Evolutionary conservation across 2,113 vertebrate genomes (phyloP).

Genomic region (Callocephalon fimbriatum): DNA sequence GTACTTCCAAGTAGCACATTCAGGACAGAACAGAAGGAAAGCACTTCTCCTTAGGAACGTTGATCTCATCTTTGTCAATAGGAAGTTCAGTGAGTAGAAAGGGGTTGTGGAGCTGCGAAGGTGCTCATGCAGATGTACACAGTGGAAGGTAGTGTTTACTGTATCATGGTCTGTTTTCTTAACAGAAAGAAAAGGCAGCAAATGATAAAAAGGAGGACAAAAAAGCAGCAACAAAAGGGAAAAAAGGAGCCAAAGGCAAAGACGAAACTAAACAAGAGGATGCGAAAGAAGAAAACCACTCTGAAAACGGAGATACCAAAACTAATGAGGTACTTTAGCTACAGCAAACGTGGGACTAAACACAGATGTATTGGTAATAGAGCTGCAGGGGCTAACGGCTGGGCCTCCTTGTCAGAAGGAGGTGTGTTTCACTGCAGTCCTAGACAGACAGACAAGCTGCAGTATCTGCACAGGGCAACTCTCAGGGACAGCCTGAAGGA

Average conservation of each 20-base stretch:
- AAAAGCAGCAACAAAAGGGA: constrained; percentile 82
- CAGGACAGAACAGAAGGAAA: neutral
- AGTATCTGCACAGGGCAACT: neutral
- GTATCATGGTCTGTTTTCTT: neutral
- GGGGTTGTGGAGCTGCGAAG: neutral
- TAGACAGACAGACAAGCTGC: neutral
- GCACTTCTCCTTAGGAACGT: neutral
- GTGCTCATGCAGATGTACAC: fast-evolving
- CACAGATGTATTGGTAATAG: neutral
- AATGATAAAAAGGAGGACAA: constrained; percentile 90
- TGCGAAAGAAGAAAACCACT: constrained; percentile 90
- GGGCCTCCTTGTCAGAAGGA: neutral
- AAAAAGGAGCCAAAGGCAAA: constrained; percentile 85
- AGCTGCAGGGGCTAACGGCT: neutral
- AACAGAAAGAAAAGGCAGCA: constrained; percentile 90
- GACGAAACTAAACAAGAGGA: constrained; percentile 81
- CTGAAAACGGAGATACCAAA: constrained; percentile 94
- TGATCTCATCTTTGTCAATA: neutral
- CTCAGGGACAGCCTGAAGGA: neutral
- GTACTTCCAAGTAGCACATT: neutral
- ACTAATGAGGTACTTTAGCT: constrained; percentile 84
- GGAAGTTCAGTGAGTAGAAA: neutral
- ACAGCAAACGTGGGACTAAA: neutral
- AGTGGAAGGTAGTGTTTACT: neutral
- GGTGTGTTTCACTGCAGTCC: neutral